A percentile compares a stretch with the other conserved stretches of the same genome.
These are phyloP conservation scores for Planiliza haematocheilus DNA, from an alignment of 2,113 vertebrate species.

Conservation along the genomic window DNA sequence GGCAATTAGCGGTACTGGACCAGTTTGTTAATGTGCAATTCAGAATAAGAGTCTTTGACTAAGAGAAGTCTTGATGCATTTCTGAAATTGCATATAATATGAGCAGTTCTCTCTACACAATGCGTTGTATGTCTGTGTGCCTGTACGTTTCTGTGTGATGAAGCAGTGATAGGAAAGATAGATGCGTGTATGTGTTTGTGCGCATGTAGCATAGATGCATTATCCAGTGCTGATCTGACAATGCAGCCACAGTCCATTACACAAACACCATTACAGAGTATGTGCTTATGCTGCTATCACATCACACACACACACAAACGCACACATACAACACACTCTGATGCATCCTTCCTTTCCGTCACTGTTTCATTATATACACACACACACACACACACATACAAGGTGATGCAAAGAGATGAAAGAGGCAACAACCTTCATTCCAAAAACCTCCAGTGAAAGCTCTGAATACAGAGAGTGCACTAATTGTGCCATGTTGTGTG, in stretches of 20 bases:
- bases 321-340: not conserved
- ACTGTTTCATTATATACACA: slow-evolving; percentile 12
- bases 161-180: slow-evolving; percentile 5
- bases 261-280: slow-evolving; percentile 55
- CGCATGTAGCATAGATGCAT: slow-evolving; percentile 36
- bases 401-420: slow-evolving; percentile 19
- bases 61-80: not conserved
- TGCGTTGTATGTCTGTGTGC: slow-evolving; percentile 1
- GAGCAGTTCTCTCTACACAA: not conserved
- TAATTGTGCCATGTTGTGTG: slow-evolving; percentile 34
- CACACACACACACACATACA: not conserved
- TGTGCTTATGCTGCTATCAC: slow-evolving; percentile 27
- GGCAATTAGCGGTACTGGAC: slow-evolving; percentile 8
- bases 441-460: slow-evolving; percentile 15
- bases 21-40: not conserved
- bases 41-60: not conserved
- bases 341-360: slow-evolving; percentile 4
- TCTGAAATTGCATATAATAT: not conserved
- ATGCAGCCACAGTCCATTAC: slow-evolving; percentile 54
- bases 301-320: not conserved
- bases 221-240: slow-evolving; percentile 56
- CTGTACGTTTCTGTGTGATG: slow-evolving; percentile 23
- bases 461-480: not conserved
- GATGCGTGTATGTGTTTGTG: slow-evolving; percentile 9
- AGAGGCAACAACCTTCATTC: slow-evolving; percentile 7